A percentile compares a stretch with the other conserved stretches of the same genome.
Conservation (phyloP, 2,113 vertebrate genomes). For the Coptodon bakossiorum region DNA sequence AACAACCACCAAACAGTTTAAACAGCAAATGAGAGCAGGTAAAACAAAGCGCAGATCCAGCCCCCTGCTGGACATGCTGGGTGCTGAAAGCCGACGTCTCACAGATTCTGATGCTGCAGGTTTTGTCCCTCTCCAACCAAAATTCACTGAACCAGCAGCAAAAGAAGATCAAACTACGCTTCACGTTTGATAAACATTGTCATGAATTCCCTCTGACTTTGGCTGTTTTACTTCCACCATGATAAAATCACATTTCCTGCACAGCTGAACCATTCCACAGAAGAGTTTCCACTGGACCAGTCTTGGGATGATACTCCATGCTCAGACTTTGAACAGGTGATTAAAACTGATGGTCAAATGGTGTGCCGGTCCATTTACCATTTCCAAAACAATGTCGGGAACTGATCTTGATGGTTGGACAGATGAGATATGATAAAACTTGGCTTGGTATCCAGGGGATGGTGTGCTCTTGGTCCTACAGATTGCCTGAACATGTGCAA, state of each 20-base stretch:
- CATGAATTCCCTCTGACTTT: background rate
- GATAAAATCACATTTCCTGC: background rate
- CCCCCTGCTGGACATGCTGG: background rate
- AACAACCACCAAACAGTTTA: too few species aligned
- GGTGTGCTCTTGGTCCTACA: background rate
- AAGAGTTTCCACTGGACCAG: background rate
- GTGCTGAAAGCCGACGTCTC: accelerated
- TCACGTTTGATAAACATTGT: background rate
- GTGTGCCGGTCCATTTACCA: background rate
- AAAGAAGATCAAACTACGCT: background rate
- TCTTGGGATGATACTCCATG: background rate
- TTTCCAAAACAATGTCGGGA: background rate
- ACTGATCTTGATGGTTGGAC: background rate
- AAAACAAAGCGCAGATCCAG: too few species aligned
- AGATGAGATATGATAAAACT: background rate
- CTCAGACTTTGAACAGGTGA: background rate
- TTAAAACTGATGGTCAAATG: background rate
- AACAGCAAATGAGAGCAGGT: too few species aligned
- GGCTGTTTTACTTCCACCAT: background rate
- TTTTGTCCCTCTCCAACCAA: background rate
- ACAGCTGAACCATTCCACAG: background rate
- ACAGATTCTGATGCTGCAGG: background rate
- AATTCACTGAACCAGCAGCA: background rate
- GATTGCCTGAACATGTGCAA: background rate
- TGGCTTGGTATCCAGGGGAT: background rate